Percentiles rank a stretch among this genome's conserved stretches.
Evolutionary conservation across 2,797 vertebrate species (phyloP).

Genomic region (Sebastes aleutianus): DNA sequence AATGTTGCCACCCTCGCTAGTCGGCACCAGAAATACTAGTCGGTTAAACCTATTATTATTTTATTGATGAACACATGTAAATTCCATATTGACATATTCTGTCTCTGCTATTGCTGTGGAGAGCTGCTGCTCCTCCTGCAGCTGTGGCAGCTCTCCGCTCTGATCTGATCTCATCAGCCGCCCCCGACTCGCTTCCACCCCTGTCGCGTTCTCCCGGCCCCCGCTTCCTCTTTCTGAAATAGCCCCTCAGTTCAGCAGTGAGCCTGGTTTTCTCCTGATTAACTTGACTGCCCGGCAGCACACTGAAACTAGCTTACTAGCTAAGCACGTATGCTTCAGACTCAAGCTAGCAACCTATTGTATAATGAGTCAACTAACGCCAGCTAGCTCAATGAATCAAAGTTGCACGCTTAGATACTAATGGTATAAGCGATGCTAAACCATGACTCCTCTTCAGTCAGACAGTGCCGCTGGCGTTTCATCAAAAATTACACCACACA

Average conservation of each 20-base stretch:
- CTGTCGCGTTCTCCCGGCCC: background rate
- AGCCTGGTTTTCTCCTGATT: background rate
- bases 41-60: background rate
- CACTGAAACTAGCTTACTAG: background rate
- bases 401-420: background rate
- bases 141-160: background rate
- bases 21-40: background rate
- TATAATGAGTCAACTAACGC: background rate
- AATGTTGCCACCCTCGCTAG: background rate
- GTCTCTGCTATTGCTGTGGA: background rate
- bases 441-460: background rate
- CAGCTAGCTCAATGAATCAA: background rate
- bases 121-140: background rate
- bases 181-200: background rate
- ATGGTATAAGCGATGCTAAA: background rate
- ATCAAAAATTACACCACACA: background rate
- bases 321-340: background rate
- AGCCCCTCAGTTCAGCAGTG: background rate
- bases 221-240: background rate
- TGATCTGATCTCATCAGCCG: background rate
- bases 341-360: background rate
- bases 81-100: background rate
- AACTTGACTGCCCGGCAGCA: background rate
- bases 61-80: background rate
- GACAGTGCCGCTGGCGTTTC: background rate